Conservation (phyloP, 2,797 vertebrate species). For the Alosa sapidissima region DNA sequence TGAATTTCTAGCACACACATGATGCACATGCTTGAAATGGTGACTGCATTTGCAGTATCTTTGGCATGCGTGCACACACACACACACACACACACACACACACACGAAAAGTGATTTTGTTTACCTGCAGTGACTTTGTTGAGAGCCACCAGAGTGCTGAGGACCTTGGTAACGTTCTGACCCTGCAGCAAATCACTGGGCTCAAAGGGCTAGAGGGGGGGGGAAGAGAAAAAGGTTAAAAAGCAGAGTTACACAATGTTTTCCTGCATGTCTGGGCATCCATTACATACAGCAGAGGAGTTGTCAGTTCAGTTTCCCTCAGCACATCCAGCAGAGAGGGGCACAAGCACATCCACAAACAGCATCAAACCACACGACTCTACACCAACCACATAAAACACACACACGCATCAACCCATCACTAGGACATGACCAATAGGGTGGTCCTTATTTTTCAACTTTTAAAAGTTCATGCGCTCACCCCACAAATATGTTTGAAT, state of each 20-base stretch:
- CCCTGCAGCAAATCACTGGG: conserved; percentile 92
- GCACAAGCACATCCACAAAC: conserved; percentile 34
- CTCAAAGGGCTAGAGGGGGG: conserved; percentile 84
- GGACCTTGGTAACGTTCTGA: conserved; percentile 92
- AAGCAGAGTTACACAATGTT: not conserved
- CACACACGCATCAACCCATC: not conserved
- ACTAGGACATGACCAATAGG: no score
- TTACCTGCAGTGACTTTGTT: conserved; percentile 97
- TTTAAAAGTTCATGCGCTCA: no score
- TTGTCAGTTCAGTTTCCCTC: not conserved
- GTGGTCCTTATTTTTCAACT: no score
- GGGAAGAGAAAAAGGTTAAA: not conserved
- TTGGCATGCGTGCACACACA: not conserved
- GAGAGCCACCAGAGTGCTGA: conserved; percentile 88
- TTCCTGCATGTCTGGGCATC: not conserved
- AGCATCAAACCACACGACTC: not conserved
- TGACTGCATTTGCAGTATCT: not conserved
- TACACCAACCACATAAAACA: not conserved
- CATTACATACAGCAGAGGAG: not conserved
- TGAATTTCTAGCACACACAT: not conserved
- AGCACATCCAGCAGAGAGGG: not conserved
- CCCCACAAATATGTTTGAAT: no score
- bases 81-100: not conserved
- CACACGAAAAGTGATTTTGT: conserved; percentile 19
- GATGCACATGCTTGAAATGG: not conserved